phyloP scores from a whole-genome alignment of 2,888 invertebrate genomes.

The Eumacrocentrus americanus region DNA sequence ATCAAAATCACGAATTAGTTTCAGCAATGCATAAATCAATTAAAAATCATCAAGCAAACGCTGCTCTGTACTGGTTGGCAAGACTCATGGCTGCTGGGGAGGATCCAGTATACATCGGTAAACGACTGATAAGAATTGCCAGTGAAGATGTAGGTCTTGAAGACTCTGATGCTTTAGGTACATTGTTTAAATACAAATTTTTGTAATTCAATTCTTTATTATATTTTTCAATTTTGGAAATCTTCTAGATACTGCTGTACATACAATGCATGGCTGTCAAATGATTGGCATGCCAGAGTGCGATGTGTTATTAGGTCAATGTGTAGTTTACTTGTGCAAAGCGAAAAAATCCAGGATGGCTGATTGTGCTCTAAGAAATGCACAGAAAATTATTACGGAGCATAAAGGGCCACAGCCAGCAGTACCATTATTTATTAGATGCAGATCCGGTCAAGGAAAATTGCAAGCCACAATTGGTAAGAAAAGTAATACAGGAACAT shows the following conservation, averaged over 20 bases:
- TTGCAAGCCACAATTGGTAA: too few species aligned
- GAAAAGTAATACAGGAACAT: too few species aligned
- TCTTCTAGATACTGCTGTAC: constrained; percentile 76
- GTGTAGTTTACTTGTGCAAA: constrained; percentile 74
- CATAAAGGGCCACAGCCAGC: too few species aligned
- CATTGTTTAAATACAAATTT: neutral
- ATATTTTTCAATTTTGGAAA: constrained; percentile 17
- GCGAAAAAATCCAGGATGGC: constrained; percentile 80
- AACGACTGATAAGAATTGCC: constrained; percentile 45
- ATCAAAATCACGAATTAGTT: constrained; percentile 41
- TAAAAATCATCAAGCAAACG: constrained; percentile 39
- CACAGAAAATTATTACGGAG: too few species aligned
- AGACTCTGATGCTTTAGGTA: constrained; percentile 45
- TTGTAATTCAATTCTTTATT: neutral
- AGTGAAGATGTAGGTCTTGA: constrained; percentile 43
- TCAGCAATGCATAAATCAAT: constrained; percentile 47
- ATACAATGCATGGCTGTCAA: constrained; percentile 78
- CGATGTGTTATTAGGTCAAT: constrained; percentile 76
- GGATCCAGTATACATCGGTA: constrained; percentile 48
- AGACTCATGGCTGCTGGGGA: constrained; percentile 46
- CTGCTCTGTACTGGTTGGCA: constrained; percentile 46
- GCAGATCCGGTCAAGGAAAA: too few species aligned
- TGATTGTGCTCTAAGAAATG: too few species aligned
- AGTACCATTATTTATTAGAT: too few species aligned
- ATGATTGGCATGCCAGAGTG: constrained; percentile 81